phyloP scores from a whole-genome alignment of 2,797 vertebrate genomes.

The Falco biarmicus region DNA sequence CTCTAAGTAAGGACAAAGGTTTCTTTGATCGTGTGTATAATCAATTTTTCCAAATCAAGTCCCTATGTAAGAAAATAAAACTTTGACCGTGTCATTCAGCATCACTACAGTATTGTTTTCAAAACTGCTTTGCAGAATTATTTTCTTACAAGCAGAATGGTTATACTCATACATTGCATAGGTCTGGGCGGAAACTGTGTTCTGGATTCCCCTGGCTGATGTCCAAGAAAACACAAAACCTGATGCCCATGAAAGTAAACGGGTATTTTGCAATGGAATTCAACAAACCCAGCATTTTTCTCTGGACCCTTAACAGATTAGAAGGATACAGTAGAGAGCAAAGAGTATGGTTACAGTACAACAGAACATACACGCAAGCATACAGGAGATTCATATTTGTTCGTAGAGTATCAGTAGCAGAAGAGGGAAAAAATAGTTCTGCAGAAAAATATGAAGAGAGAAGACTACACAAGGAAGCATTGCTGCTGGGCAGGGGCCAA shows the following conservation, averaged over 20 bases:
- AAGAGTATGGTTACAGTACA: neutral
- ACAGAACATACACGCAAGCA: neutral
- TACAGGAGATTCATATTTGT: neutral
- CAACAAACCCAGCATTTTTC: neutral
- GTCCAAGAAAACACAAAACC: neutral
- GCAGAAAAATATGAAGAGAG: neutral
- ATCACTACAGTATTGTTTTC: neutral
- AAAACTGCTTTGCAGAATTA: neutral
- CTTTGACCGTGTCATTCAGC: neutral
- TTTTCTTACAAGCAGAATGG: neutral
- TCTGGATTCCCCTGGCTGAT: neutral
- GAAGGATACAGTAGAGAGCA: neutral
- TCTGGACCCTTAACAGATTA: neutral
- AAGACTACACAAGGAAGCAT: neutral
- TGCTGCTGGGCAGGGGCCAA: neutral
- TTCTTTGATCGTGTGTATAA: neutral
- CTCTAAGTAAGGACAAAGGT: neutral
- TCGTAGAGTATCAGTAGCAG: neutral
- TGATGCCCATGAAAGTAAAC: neutral
- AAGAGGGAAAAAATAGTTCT: neutral
- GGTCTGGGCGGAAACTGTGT: neutral
- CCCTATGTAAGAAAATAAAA: neutral
- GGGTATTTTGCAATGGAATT: neutral
- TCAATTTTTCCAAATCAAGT: neutral
- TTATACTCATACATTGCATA: neutral